A percentile compares a stretch with the other conserved stretches of the same genome.
Evolutionary conservation across 2,113 vertebrate genomes (phyloP).

Genomic region (Limnothrissa miodon): DNA sequence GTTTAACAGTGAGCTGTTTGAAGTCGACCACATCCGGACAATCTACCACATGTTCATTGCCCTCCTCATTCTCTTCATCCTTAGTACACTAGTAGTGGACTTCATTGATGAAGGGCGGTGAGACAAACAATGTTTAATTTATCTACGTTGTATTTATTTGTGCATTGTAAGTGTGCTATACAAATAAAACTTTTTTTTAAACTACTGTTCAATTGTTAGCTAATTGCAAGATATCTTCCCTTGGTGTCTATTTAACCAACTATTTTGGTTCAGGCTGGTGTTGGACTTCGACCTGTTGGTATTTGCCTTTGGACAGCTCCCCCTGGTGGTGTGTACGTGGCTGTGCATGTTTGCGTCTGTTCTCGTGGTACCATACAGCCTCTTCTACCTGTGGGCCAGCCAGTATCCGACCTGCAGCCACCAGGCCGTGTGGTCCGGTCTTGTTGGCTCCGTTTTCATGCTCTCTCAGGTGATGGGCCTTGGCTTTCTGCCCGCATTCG

Average conservation of each 20-base stretch:
- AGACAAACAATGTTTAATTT: conserved; percentile 42
- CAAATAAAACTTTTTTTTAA: too few relatives aligned
- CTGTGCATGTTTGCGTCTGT: conserved; percentile 85
- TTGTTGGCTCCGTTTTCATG: conserved; percentile 73
- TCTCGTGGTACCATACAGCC: conserved; percentile 78
- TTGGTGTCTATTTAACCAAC: neutral
- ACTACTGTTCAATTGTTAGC: too few relatives aligned
- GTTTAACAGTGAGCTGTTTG: conserved; percentile 86
- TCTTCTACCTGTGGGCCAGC: conserved; percentile 82
- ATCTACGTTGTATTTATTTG: neutral
- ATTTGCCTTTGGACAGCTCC: conserved; percentile 86
- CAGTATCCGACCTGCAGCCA: conserved; percentile 69
- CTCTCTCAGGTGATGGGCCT: conserved; percentile 80
- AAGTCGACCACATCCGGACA: conserved; percentile 95
- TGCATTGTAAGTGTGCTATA: too few relatives aligned
- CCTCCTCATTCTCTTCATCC: conserved; percentile 90
- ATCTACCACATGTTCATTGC: conserved; percentile 99
- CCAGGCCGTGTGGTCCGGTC: conserved; percentile 59
- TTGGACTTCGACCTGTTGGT: conserved; percentile 88
- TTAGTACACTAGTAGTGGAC: conserved; percentile 91
- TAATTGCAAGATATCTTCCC: neutral
- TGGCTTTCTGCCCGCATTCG: conserved; percentile 80
- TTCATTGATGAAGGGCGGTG: conserved; percentile 96
- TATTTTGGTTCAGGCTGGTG: conserved; percentile 75
- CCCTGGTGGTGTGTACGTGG: conserved; percentile 84